phyloP scores from a whole-genome alignment of 1,140 invertebrate genomes.

The Euglossa dilemma region DNA sequence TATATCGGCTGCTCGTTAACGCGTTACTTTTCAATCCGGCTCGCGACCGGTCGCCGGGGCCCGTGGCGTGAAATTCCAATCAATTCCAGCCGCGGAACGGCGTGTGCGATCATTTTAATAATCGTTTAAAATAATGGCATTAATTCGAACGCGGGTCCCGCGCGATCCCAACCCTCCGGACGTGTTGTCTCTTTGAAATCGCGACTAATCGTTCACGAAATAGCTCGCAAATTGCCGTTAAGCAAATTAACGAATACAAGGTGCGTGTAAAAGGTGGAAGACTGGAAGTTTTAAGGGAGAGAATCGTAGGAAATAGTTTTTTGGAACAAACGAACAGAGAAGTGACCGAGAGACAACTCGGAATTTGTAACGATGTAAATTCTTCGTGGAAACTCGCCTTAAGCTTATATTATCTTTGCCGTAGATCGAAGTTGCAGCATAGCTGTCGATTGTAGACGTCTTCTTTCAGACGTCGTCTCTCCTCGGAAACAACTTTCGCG shows the following conservation, averaged over 20 bases:
- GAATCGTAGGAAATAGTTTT: no score
- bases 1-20: slow-evolving; percentile 26
- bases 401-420: no score
- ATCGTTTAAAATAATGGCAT: slow-evolving; percentile 24
- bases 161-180: neutral
- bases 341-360: no score
- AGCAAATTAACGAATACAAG: neutral
- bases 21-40: slow-evolving; percentile 3
- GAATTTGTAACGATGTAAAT: no score
- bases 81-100: neutral
- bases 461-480: no score
- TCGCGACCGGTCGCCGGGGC: neutral
- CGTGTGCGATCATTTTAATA: slow-evolving; percentile 23
- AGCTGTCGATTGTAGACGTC: no score
- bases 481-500: no score
- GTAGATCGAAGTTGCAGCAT: no score
- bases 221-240: neutral
- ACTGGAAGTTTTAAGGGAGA: no score
- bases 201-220: neutral
- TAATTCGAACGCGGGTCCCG: neutral
- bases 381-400: no score
- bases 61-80: neutral
- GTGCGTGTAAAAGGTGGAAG: neutral
- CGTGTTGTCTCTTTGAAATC: neutral
- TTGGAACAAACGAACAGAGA: no score